Evolutionary conservation across 1,140 invertebrate species (phyloP).

Genomic region (Campoletis sonorensis): DNA sequence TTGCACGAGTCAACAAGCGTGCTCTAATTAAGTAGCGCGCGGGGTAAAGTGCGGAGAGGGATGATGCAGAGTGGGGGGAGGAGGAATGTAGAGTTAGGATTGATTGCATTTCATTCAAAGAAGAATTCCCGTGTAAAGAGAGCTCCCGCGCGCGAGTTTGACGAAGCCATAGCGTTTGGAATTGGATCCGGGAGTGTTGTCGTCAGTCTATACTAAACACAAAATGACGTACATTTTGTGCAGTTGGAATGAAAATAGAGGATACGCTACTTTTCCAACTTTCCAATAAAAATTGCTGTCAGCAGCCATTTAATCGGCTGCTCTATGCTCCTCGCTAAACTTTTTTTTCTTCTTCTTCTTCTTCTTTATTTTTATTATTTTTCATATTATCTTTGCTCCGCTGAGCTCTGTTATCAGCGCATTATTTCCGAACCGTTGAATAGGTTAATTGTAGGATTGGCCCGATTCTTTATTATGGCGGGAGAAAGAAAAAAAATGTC

Average conservation of each 20-base stretch:
- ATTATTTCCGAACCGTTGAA: background rate
- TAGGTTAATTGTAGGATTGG: background rate
- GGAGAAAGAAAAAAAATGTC: background rate
- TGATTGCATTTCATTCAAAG: constrained; percentile 4
- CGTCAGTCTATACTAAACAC: background rate
- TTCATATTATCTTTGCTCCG: no score
- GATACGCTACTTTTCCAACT: no score
- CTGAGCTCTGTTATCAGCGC: background rate
- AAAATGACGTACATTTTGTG: no score
- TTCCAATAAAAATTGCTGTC: no score
- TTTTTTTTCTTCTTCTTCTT: no score
- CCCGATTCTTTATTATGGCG: background rate
- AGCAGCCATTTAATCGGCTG: no score
- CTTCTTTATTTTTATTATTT: no score
- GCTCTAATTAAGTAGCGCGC: background rate
- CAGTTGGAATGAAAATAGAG: no score
- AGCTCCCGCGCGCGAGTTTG: background rate
- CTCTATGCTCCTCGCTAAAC: no score
- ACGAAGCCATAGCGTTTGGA: background rate
- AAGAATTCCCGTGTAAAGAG: background rate
- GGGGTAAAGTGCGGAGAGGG: no score
- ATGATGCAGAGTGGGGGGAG: no score
- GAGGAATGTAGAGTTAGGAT: background rate
- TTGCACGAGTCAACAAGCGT: constrained; percentile 11
- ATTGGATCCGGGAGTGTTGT: background rate